These are phyloP conservation scores for Neomorphus geoffroyi DNA, from an alignment of 2,797 vertebrate species.

Conservation along the genomic window DNA sequence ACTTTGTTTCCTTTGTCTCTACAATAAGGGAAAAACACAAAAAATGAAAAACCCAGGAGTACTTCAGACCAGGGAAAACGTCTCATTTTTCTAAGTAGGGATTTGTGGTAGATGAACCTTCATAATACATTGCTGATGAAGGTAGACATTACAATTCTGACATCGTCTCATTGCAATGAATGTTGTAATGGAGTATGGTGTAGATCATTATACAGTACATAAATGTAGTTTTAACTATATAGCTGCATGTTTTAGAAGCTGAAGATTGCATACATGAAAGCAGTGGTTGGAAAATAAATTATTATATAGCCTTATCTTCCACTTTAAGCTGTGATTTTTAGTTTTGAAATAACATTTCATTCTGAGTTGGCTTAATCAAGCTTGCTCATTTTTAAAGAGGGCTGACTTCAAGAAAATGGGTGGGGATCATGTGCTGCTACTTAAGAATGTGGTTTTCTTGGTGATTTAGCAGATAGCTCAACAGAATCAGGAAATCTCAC, in stretches of 20 bases:
- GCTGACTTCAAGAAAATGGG: not conserved
- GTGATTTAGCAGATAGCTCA: slow-evolving; percentile 19
- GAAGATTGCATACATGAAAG: not conserved
- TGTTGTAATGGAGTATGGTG: not conserved
- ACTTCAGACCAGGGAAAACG: not conserved
- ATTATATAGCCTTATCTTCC: not conserved
- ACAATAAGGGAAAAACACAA: not conserved
- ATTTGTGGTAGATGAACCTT: not conserved
- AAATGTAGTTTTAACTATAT: not conserved
- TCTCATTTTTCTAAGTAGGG: not conserved
- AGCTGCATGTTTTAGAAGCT: not conserved
- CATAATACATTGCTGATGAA: not conserved
- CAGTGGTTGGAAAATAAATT: not conserved
- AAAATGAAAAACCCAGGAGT: not conserved
- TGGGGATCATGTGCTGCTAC: not conserved
- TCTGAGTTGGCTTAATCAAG: not conserved
- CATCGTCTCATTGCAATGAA: not conserved
- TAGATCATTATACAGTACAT: not conserved
- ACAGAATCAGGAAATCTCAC: slow-evolving; percentile 36
- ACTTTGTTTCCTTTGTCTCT: slow-evolving; percentile 62
- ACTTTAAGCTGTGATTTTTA: not conserved
- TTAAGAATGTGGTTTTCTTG: slow-evolving; percentile 24
- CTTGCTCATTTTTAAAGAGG: not conserved
- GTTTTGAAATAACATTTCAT: not conserved
- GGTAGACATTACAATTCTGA: not conserved